Conservation (phyloP, 2,888 invertebrate species). For the Parascotia fuliginaria region DNA sequence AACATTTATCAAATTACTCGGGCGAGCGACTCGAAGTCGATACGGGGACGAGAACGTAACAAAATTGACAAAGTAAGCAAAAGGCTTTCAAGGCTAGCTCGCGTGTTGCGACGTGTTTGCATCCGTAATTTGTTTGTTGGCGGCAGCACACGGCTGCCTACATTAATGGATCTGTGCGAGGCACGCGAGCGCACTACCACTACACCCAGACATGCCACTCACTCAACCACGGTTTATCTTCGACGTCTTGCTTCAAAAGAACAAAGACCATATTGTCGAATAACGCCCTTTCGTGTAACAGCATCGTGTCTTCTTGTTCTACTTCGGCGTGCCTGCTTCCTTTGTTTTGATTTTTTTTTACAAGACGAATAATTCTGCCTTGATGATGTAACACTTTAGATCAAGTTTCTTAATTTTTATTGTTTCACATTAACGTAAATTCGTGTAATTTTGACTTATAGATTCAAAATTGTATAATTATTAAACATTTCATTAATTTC, state of each 20-base stretch:
- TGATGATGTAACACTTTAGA: background rate
- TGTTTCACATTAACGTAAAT: background rate
- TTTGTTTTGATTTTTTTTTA: constrained; percentile 17
- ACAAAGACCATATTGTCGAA: constrained; percentile 39
- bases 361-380: background rate
- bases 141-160: constrained; percentile 78
- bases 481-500: too few species aligned
- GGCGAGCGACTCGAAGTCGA: constrained; percentile 53
- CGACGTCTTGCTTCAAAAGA: constrained; percentile 53
- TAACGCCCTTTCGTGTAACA: constrained; percentile 26
- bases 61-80: constrained; percentile 81
- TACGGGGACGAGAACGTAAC: constrained; percentile 49
- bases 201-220: constrained; percentile 58
- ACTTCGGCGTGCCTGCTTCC: constrained; percentile 24
- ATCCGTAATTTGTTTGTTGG: constrained; percentile 85
- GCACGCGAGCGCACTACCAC: constrained; percentile 66
- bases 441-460: background rate
- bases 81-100: constrained; percentile 78
- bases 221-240: constrained; percentile 46
- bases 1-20: constrained; percentile 72
- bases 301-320: constrained; percentile 13
- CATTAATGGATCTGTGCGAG: constrained; percentile 78
- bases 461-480: too few species aligned
- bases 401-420: too few species aligned
- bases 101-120: constrained; percentile 84